Evolutionary conservation across 2,888 invertebrate species (phyloP), one percentile per base, ranked within the genome.

Genomic region (Boloria selene): DNA sequence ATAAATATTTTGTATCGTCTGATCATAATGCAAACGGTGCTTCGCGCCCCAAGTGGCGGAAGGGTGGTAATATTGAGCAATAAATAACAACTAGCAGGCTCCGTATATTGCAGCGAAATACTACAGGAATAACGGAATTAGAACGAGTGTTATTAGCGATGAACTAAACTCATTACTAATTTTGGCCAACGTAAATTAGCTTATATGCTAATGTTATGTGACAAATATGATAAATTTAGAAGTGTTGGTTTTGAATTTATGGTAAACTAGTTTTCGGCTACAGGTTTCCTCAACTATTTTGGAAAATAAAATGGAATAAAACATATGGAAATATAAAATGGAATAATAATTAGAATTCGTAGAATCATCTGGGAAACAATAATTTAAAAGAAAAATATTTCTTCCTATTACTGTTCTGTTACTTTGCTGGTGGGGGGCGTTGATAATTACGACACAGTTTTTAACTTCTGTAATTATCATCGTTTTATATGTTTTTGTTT

Each of bases 51-150:
- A 70, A 74, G 74, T 74, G 64, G 71, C 67, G 67, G 66, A 69
- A 64, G 58, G 67, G 59, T 69, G 67, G 59, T 69, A 69, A 72
- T 72, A 72, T 70, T 65, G 67, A 66, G 72, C 72, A 69, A 75
- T 75, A 74, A 75, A 75, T 75, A 73, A 73, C 71, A 71, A 71
- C 68, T 69, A 72, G 68, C 72, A 65, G 70, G 69, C 67, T 62
- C 52, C 68, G 64, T 70, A 72, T 70, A 68, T 69, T 69, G 72
- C 68, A 66, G 69, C 61, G 59, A 64, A 66, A 69, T 61, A 61
- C 65, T 65, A 64, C 64, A 61, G 67, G 65, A 65, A 63, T 70
- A 70, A 31, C 61, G 62, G 67, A 65, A 68, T 65, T 71, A 63
- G 69, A 72, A 70, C 52, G 56, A 61, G 64, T 65, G 64, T 61